phyloP scores from a whole-genome alignment of 2,888 invertebrate genomes.

The Scaptomyza cyrtandrae region DNA sequence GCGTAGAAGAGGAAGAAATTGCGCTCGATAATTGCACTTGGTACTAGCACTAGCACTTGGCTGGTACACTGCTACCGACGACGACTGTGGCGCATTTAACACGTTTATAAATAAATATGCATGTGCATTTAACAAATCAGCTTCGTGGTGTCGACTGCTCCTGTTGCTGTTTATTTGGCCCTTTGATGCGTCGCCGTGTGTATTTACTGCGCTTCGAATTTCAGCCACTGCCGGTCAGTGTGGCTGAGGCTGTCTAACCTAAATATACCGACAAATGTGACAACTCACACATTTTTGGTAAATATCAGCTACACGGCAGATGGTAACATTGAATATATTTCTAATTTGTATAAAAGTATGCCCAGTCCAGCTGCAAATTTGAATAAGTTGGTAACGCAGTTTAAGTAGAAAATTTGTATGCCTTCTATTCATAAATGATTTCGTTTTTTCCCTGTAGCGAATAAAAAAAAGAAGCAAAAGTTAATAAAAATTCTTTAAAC shows the following conservation, averaged over 20 bases:
- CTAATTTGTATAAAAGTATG: not conserved
- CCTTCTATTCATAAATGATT: not conserved
- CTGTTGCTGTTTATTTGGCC: constrained; percentile 46
- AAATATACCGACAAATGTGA: constrained; percentile 4
- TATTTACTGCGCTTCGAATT: constrained; percentile 64
- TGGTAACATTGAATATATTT: constrained; percentile 26
- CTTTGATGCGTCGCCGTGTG: constrained; percentile 50
- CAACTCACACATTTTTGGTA: not conserved
- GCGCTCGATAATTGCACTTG: constrained; percentile 63
- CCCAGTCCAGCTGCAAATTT: not conserved
- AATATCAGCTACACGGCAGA: not conserved
- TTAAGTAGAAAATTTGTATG: not conserved
- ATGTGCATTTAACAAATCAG: constrained; percentile 58
- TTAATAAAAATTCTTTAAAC: too few species aligned
- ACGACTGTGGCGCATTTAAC: constrained; percentile 37
- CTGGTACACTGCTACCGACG: constrained; percentile 18
- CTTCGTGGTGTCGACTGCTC: constrained; percentile 32
- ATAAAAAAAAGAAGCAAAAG: too few species aligned
- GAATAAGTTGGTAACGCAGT: constrained; percentile 17
- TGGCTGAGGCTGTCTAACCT: constrained; percentile 14
- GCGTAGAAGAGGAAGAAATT: constrained; percentile 18
- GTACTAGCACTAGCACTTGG: constrained; percentile 23
- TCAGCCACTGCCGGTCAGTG: constrained; percentile 55
- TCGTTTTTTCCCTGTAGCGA: not conserved
- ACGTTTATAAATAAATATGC: constrained; percentile 64